Evolutionary conservation across 2,113 vertebrate genomes (phyloP).

Genomic region (Chloropsis cyanopogon): DNA sequence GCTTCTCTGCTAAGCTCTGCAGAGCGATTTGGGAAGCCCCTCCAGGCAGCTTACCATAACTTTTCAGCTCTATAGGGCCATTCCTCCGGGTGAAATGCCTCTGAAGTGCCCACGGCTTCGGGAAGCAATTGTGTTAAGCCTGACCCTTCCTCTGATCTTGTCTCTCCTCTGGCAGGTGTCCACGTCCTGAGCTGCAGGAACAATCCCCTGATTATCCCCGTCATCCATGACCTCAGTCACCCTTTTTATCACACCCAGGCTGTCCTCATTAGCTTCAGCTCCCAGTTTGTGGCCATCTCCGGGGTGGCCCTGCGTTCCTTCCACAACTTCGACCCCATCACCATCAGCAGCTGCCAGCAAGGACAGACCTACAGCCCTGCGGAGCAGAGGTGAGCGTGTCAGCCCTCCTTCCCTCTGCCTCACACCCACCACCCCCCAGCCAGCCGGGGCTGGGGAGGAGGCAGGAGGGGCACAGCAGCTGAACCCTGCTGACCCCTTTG

Average conservation of each 20-base stretch:
- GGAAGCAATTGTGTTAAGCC: constrained; percentile 69
- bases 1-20: constrained; percentile 37
- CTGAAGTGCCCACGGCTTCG: constrained; percentile 54
- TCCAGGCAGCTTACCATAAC: constrained; percentile 64
- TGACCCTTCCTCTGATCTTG: constrained; percentile 70
- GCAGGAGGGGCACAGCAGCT: constrained; percentile 11
- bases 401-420: neutral
- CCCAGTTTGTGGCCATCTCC: constrained; percentile 90
- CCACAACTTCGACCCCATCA: constrained; percentile 98
- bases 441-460: neutral
- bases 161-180: constrained; percentile 80
- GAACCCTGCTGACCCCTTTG: constrained; percentile 42
- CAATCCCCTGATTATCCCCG: constrained; percentile 96
- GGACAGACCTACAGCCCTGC: constrained; percentile 96
- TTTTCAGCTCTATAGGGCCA: constrained; percentile 49
- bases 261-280: constrained; percentile 90
- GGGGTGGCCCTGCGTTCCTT: constrained; percentile 97
- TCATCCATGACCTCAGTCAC: constrained; percentile 95
- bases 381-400: constrained; percentile 89
- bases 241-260: constrained; percentile 96
- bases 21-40: constrained; percentile 37
- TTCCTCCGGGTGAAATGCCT: constrained; percentile 62
- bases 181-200: constrained; percentile 95
- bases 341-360: constrained; percentile 95
- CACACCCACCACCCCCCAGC: neutral